Conservation (phyloP, 2,888 invertebrate genomes). For the Hirudinaria manillensis region DNA sequence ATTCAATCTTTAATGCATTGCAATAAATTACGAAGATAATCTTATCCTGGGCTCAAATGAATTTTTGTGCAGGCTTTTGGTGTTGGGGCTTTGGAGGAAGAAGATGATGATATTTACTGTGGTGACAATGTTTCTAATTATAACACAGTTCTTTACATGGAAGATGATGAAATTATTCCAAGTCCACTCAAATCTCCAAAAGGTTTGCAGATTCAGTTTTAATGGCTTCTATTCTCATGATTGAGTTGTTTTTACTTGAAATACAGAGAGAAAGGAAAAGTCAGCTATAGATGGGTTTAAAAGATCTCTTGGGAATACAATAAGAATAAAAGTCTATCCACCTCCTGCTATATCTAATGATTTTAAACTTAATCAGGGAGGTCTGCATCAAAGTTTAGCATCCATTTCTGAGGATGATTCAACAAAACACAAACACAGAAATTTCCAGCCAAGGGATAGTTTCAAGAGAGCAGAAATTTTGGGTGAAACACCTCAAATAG, state of each 20-base stretch:
- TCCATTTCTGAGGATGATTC: neutral
- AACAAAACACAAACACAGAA: too few species aligned
- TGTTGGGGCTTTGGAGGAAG: conserved; percentile 91
- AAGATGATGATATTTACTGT: conserved; percentile 69
- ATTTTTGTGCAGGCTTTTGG: conserved; percentile 72
- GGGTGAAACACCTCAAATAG: conserved; percentile 46
- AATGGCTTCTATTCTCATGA: too few species aligned
- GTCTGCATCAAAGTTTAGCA: too few species aligned
- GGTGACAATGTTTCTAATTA: conserved; percentile 83
- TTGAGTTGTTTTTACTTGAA: too few species aligned
- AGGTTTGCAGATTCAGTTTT: neutral
- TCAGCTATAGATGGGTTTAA: conserved; percentile 59
- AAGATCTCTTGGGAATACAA: conserved; percentile 51
- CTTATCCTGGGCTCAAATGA: too few species aligned
- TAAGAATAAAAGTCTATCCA: conserved; percentile 58
- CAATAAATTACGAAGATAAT: too few species aligned
- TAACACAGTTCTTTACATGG: conserved; percentile 58
- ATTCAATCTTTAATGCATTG: too few species aligned
- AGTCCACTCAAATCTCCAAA: conserved; percentile 45
- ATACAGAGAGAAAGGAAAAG: conserved; percentile 23
- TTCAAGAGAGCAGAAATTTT: conserved; percentile 58
- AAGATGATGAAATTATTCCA: conserved; percentile 42
- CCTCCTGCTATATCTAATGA: conserved; percentile 61
- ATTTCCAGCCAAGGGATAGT: conserved; percentile 55
- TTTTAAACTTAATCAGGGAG: conserved; percentile 45